Base-by-base conservation (phyloP, 1,140 invertebrate species). In the Lasioglossum albipes region DNA sequence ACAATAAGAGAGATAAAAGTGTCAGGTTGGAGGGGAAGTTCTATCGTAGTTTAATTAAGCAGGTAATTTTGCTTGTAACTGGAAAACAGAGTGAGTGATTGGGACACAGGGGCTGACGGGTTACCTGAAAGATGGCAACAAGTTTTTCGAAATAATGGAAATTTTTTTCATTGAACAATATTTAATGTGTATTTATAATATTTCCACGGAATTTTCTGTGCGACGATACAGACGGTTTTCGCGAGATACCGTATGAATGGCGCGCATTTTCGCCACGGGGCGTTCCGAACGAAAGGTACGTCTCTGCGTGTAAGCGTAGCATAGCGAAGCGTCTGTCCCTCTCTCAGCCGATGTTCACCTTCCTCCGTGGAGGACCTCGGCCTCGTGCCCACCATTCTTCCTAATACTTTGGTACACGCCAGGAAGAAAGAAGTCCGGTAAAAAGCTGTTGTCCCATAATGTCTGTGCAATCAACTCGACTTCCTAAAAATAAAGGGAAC, bases 381-480 rank as follows among this genome's bases (percentile, higher is more conserved):
- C 83, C 88, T 89, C 89, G 87, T 90, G 89, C 85, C 85, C 86
- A 81, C 80, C 82, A 87, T 88, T 84, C 84, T 85, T 89, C 85
- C 88, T 88, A 88, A 89, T 90, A 85, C 79, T 84, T 89, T 85
- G 80, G 82, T 88, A 84, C 84, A 84, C 81, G 64, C 75, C 62
- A 81, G 69, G 42, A 71, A 74, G 80, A 84, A 88, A 79, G 74
- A 77, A 67, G 52, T 52, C 41, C 2, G 13, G 27, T 59, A 79
- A 79, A 79, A 79, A 79, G 41, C 70, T 59, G 70, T 49, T 79
- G 71, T 52, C 62, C 49, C 77, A 66, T 79, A 79, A 79, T 74
- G 77, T 31, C 77, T 62, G 31, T 22, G 77, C 77, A 42, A 79
- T 79, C 71, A 27, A 42, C 62, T 74, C 45, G 70, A 79, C 70